Base-by-base conservation (phyloP, 1,140 invertebrate species). In the Chionoecetes opilio region DNA sequence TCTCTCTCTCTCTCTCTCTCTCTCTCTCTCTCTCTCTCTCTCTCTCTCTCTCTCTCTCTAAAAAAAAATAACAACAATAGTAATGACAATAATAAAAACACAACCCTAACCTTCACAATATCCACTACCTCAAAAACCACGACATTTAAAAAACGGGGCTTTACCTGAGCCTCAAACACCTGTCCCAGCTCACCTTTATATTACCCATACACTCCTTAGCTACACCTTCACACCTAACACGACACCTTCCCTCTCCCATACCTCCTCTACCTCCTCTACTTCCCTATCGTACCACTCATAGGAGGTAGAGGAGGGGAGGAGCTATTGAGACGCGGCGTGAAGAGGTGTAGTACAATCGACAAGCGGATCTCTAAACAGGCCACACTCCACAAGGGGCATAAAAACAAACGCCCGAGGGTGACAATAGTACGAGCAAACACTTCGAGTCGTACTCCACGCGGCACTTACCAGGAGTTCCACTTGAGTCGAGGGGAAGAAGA, bases 371-470 rank as follows among this genome's bases (percentile, higher is more conserved):
- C 92, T 85, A 94, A 94, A 94, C 93, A 94, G 5, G 11, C 75
- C 38, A 35, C 34, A 75, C 32, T 38, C 75, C 93, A 32, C 89
- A 82, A 95, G 93, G 82, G 93, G 53, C 2, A 38, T 63, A 38
- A 94, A 95, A 95, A 95, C 94, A 95, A 84, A 95, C 94, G 94
- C 94, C 94, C 82, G n/a, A 29, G 87, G 94, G 94, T 95, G 94
- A 95, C 94, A 95, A 91, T 92, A 95, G 82, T n/a, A 63, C 94
- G 89, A 89, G 35, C 94, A 91, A 95, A 95, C 94, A 95, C 94
- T 95, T 31, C 14, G n/a, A 63, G 29, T n/a, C 41, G 82, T 75
- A 0, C 93, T 94, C 88, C 53, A 93, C 93, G 63, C 75, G 93
- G 86, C 93, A 41, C 93, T 93, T 75, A 35, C 86, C 53, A 29